phyloP scores from a whole-genome alignment of 2,113 vertebrate genomes.

The Murina feae region DNA sequence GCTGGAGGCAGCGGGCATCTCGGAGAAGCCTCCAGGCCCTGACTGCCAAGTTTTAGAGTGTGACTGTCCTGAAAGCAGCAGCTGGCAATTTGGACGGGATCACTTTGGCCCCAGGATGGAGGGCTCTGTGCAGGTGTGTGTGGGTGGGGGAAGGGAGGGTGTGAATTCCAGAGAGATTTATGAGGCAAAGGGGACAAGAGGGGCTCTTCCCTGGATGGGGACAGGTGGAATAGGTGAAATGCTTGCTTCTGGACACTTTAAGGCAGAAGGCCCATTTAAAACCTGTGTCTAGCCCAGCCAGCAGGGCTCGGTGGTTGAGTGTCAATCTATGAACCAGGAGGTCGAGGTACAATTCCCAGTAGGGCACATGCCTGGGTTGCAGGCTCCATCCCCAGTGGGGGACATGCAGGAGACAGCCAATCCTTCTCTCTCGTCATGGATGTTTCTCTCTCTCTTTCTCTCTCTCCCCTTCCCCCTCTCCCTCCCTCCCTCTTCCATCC shows the following conservation, averaged over 20 bases:
- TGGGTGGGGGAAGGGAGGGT: background rate
- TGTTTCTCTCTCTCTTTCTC: too few relatives aligned
- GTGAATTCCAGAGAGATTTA: background rate
- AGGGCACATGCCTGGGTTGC: background rate
- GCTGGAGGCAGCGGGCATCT: accelerated
- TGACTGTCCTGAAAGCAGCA: background rate
- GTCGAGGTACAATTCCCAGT: background rate
- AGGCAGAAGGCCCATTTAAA: background rate
- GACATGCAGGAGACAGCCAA: too few relatives aligned
- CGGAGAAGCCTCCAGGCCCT: background rate
- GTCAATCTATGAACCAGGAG: too few relatives aligned
- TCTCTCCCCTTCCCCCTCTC: too few relatives aligned
- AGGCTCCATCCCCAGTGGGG: too few relatives aligned
- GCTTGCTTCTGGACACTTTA: background rate
- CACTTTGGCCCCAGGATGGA: background rate
- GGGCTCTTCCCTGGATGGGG: background rate
- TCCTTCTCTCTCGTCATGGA: background rate
- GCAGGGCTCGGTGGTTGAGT: too few relatives aligned
- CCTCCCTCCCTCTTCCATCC: too few relatives aligned
- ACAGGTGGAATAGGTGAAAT: background rate
- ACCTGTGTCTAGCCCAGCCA: background rate
- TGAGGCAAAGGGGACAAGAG: background rate
- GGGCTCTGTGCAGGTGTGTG: too few relatives aligned
- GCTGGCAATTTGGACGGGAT: background rate
- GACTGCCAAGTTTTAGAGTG: background rate